A percentile compares a stretch with the other conserved stretches of the same genome.
These are phyloP conservation scores for Salminus brasiliensis DNA, from an alignment of 2,113 vertebrate species.

Conservation along the genomic window DNA sequence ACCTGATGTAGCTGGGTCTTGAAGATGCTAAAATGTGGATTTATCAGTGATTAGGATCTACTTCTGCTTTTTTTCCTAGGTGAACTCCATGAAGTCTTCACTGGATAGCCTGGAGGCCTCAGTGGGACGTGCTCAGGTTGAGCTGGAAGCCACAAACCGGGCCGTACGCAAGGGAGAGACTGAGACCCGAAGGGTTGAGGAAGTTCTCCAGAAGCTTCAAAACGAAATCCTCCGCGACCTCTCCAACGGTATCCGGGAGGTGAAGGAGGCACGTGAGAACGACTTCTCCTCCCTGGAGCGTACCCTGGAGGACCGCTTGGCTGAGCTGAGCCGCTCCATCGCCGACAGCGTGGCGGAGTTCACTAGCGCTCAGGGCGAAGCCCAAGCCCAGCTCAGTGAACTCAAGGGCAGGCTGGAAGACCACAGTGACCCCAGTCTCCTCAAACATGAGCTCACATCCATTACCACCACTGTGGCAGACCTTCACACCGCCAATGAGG, in stretches of 20 bases:
- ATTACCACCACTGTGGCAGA: slow-evolving; percentile 77
- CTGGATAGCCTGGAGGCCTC: slow-evolving; percentile 83
- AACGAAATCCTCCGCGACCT: slow-evolving; percentile 89
- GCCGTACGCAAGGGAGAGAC: slow-evolving; percentile 83
- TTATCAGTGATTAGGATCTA: too few relatives aligned
- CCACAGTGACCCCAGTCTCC: slow-evolving; percentile 65
- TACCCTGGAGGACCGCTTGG: slow-evolving; percentile 89
- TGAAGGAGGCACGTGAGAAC: slow-evolving; percentile 86
- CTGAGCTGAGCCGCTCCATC: slow-evolving; percentile 89
- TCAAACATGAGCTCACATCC: slow-evolving; percentile 78
- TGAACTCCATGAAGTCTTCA: slow-evolving; percentile 79
- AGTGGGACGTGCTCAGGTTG: slow-evolving; percentile 79
- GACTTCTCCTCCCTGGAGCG: slow-evolving; percentile 91
- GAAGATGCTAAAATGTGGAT: too few relatives aligned
- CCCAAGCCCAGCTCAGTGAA: slow-evolving; percentile 83
- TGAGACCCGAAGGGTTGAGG: slow-evolving; percentile 85
- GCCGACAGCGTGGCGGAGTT: slow-evolving; percentile 87
- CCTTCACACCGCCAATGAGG: slow-evolving; percentile 74
- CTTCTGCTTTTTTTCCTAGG: slow-evolving; percentile 68
- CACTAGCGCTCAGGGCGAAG: slow-evolving; percentile 84
- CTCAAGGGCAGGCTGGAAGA: slow-evolving; percentile 82
- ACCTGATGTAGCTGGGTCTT: too few relatives aligned
- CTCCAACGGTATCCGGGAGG: slow-evolving; percentile 86
- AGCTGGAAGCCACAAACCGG: slow-evolving; percentile 79
- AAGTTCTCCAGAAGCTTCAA: slow-evolving; percentile 92